Conservation (phyloP, 2,888 invertebrate species). For the Thecophora atra region DNA sequence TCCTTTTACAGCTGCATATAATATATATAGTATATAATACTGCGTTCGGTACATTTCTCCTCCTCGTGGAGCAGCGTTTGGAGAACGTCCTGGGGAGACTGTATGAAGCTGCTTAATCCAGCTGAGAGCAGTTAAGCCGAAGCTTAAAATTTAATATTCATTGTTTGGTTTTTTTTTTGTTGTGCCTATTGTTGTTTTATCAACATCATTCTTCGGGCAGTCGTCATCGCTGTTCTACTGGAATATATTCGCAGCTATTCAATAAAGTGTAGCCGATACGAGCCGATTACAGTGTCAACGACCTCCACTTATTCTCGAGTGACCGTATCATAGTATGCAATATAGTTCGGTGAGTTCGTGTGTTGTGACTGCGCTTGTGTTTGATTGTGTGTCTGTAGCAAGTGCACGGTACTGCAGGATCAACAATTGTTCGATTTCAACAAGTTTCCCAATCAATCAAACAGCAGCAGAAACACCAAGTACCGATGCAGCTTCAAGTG, state of each 20-base stretch:
- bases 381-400: background rate
- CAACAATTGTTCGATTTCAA: slow-evolving; percentile 17
- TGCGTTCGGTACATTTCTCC: no score
- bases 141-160: slow-evolving; percentile 1
- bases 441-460: no score
- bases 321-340: slow-evolving; percentile 66
- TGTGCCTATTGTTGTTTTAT: background rate
- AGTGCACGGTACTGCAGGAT: slow-evolving; percentile 9
- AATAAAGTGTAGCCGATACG: slow-evolving; percentile 71
- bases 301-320: slow-evolving; percentile 65
- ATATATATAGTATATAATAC: no score
- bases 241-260: slow-evolving; percentile 68
- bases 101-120: slow-evolving; percentile 49
- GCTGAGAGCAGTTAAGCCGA: background rate
- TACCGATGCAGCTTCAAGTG: background rate
- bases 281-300: slow-evolving; percentile 68
- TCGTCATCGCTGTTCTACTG: no score
- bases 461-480: no score
- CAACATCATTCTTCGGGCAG: background rate
- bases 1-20: no score
- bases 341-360: slow-evolving; percentile 68
- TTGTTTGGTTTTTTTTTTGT: slow-evolving; percentile 6
- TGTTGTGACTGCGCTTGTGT: slow-evolving; percentile 35
- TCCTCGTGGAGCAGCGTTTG: slow-evolving; percentile 61
- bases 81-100: slow-evolving; percentile 62